These are phyloP conservation scores for Halcyon chelicuti DNA, from an alignment of 2,797 vertebrate genomes.

Conservation along the genomic window DNA sequence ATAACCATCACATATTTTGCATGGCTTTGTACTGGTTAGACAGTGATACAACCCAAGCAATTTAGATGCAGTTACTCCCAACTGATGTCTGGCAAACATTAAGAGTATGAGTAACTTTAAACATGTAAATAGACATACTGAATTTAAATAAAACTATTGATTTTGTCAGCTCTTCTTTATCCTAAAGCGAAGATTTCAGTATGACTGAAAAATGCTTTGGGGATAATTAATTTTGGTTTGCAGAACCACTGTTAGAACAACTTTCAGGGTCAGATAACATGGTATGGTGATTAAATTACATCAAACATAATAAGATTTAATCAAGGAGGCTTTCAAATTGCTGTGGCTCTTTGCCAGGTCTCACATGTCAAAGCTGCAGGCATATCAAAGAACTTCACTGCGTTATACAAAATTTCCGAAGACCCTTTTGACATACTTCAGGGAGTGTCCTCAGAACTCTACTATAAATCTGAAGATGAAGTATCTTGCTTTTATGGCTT, in stretches of 20 bases:
- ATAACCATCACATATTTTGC: background rate
- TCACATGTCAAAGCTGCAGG: background rate
- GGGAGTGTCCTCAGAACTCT: background rate
- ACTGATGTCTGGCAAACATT: background rate
- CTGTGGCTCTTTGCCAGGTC: background rate
- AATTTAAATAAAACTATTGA: background rate
- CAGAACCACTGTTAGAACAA: background rate
- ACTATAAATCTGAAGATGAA: background rate
- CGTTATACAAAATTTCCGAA: background rate
- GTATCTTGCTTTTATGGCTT: background rate
- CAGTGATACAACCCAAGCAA: background rate
- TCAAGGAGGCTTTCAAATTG: background rate
- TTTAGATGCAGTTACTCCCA: background rate
- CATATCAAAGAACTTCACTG: background rate
- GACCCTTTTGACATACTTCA: background rate
- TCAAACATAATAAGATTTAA: background rate
- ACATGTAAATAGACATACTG: background rate
- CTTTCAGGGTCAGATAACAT: background rate
- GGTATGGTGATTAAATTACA: background rate
- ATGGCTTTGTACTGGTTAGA: background rate
- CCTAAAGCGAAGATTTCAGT: background rate
- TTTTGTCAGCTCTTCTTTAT: background rate
- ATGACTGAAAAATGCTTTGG: background rate
- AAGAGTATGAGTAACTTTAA: background rate
- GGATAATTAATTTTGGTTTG: background rate